Percentiles rank a stretch among this genome's conserved stretches.
phyloP scores from a whole-genome alignment of 2,888 invertebrate genomes.

The Athalia cordata region DNA sequence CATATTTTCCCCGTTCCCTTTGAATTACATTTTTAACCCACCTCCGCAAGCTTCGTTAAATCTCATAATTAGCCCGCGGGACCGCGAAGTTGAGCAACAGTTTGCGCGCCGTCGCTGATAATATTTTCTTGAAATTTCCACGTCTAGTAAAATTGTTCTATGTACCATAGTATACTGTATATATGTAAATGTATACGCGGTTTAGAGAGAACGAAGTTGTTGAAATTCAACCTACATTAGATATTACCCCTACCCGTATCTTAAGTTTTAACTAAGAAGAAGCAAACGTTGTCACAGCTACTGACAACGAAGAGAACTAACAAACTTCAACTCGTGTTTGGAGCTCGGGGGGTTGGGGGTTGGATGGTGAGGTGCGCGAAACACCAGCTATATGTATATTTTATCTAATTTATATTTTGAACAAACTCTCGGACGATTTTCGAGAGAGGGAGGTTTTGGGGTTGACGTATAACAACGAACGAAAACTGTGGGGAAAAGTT shows the following conservation, averaged over 20 bases:
- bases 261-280: neutral
- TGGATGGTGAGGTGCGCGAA: neutral
- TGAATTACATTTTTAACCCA: neutral
- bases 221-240: no score
- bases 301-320: neutral
- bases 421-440: no score
- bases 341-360: no score
- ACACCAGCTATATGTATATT: neutral
- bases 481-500: no score
- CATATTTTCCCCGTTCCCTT: neutral
- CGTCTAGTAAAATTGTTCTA: conserved; percentile 9
- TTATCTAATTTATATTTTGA: no score
- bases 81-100: conserved; percentile 36
- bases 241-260: neutral
- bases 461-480: no score
- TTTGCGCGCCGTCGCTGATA: conserved; percentile 45
- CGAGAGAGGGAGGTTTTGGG: no score
- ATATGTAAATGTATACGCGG: no score
- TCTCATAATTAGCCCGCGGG: conserved; percentile 27
- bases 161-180: no score
- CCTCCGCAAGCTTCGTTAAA: conserved; percentile 4
- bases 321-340: no score
- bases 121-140: conserved; percentile 44
- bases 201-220: no score
- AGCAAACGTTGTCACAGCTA: conserved; percentile 3